These are phyloP conservation scores for Amazona guildingii DNA, from an alignment of 2,113 vertebrate genomes.

Conservation along the genomic window DNA sequence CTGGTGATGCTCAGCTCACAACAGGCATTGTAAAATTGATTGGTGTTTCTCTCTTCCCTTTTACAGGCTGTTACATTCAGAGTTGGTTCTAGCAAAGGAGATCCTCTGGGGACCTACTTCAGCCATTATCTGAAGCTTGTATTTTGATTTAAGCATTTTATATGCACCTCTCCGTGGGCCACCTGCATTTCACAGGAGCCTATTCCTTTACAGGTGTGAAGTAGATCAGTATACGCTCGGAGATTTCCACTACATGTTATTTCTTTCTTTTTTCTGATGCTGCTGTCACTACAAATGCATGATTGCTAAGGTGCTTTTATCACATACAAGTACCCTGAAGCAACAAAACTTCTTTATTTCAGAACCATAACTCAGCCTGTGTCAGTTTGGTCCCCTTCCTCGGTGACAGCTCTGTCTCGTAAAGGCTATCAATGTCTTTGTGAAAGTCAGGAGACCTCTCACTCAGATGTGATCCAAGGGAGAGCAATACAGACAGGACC, in stretches of 20 bases:
- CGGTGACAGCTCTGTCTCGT: not conserved
- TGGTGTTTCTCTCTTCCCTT: not conserved
- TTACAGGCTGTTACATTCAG: not conserved
- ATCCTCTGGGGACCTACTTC: not conserved
- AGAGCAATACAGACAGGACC: not conserved
- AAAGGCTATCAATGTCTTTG: not conserved
- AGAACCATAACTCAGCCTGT: not conserved
- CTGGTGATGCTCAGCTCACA: not conserved
- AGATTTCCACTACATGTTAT: not conserved
- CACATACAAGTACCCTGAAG: not conserved
- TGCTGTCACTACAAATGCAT: not conserved
- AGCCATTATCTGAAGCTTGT: not conserved
- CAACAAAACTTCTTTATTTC: not conserved
- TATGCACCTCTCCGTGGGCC: not conserved
- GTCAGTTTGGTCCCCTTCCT: not conserved
- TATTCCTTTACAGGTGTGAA: not conserved
- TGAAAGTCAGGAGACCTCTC: not conserved
- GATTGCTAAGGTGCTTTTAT: not conserved
- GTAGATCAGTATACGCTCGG: not conserved
- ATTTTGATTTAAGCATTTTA: constrained; percentile 18
- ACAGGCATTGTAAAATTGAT: not conserved
- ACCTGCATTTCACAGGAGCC: not conserved
- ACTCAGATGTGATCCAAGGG: not conserved
- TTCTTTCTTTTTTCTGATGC: not conserved
- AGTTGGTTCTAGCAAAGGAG: not conserved